Evolutionary conservation across 2,888 invertebrate species (phyloP).

Genomic region (Euplagia quadripunctaria): DNA sequence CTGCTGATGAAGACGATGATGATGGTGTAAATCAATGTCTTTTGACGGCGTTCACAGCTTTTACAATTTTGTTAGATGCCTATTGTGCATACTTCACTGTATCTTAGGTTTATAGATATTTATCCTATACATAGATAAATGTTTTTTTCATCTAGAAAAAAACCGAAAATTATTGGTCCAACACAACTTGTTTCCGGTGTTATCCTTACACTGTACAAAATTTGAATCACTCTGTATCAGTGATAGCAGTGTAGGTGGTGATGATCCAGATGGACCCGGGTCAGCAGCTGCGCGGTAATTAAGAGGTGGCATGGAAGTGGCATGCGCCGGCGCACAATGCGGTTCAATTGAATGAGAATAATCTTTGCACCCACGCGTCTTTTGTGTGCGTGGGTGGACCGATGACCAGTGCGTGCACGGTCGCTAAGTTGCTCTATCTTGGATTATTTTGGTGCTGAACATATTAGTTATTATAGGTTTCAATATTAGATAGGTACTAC

Average conservation of each 20-base stretch:
- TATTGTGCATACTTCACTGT: too few relatives aligned
- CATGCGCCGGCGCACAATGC: constrained; percentile 86
- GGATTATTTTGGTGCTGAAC: constrained; percentile 2
- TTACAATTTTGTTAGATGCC: too few relatives aligned
- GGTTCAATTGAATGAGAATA: constrained; percentile 87
- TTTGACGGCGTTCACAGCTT: too few relatives aligned
- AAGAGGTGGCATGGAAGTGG: constrained; percentile 86
- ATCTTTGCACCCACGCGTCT: constrained; percentile 87
- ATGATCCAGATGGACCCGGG: constrained; percentile 85
- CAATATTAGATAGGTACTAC: not conserved
- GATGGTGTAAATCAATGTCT: too few relatives aligned
- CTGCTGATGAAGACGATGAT: too few relatives aligned
- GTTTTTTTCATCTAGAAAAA: too few relatives aligned
- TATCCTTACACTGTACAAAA: not conserved
- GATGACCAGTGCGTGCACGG: constrained; percentile 73
- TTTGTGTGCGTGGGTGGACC: constrained; percentile 85
- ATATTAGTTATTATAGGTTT: not conserved
- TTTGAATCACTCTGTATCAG: constrained; percentile 70
- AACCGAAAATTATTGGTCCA: not conserved
- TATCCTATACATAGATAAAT: too few relatives aligned
- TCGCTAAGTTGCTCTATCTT: constrained; percentile 68
- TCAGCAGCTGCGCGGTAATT: constrained; percentile 87
- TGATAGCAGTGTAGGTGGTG: constrained; percentile 76
- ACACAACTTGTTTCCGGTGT: not conserved
- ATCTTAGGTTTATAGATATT: too few relatives aligned